Evolutionary conservation across 2,113 vertebrate genomes (phyloP), one percentile per base, ranked within the genome.

Genomic region (Mandrillus leucophaeus): DNA sequence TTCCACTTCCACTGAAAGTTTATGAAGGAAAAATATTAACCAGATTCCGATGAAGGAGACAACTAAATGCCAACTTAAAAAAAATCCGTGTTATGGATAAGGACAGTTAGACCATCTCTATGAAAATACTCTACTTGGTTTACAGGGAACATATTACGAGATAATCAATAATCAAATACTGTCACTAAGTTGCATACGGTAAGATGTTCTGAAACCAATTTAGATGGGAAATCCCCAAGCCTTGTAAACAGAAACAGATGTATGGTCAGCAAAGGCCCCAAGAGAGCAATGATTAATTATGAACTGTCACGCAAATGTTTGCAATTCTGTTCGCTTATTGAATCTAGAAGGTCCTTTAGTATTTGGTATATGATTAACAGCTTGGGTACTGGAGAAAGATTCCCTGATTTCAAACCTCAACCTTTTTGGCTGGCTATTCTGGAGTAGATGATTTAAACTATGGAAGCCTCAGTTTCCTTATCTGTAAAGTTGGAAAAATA

Each of bases 301-400:
- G 45, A 5, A 3, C 23, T 12, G 30, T 20, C 64, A 30, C 0
- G 57, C 22, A 14, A 55, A 30, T 3, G 30, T 45, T 16, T 76
- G 20, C 55, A 43, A 5, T 27, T 20, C 30, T 7, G 43, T 20
- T 2, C 18, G 40, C 23, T 35, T 23, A 32, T 57, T 7, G 16
- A 78, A 79, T 40, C 40, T 7, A 23, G 6, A 32, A 27, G 22
- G 40, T 40, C 20, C 7, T 11, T 5, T 1, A 1, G 14, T 13
- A 4, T 17, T 22, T 78, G 27, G n/a, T 10, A n/a, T 5, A 2
- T 0, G 16, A 22, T 22, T 38, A 8, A 38, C 59, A 40, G 6
- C 40, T 59, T n/a, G 64, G 64, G 20, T 17, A 30, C 48, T 3
- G 0, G 38, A 68, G 12, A 73, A 2, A 78, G 38, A 52, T 5